Conservation (phyloP, 2,797 vertebrate genomes). For the Malacoctenus gilli region DNA sequence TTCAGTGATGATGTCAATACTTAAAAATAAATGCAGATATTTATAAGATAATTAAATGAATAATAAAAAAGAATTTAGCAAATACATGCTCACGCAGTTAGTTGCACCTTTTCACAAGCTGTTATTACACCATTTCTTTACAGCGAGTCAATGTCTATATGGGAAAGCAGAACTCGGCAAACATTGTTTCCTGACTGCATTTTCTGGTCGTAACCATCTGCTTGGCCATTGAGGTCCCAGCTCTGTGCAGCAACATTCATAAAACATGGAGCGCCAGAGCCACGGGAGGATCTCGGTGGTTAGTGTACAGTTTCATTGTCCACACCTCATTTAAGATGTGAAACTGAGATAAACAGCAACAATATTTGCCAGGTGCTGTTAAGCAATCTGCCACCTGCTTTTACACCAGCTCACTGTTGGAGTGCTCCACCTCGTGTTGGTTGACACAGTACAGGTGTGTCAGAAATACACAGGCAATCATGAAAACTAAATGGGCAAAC, state of each 20-base stretch:
- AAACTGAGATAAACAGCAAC: conserved; percentile 62
- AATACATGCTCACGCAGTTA: too few species aligned
- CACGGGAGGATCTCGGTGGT: conserved; percentile 45
- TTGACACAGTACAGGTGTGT: conserved; percentile 51
- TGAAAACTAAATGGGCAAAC: conserved; percentile 29
- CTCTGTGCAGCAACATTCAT: conserved; percentile 21
- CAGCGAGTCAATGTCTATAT: too few species aligned
- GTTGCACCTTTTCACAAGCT: too few species aligned
- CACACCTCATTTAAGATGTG: conserved; percentile 52
- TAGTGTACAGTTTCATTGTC: conserved; percentile 60
- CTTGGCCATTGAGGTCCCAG: conserved; percentile 18
- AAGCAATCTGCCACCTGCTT: conserved; percentile 61
- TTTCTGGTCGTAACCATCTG: conserved; percentile 32
- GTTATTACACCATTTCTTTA: too few species aligned
- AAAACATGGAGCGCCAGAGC: conserved; percentile 28
- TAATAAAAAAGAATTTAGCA: too few species aligned
- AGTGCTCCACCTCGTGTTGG: conserved; percentile 20
- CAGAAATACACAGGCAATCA: conserved; percentile 38
- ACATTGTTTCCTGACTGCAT: not conserved
- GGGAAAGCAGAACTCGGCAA: not conserved
- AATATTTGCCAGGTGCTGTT: conserved; percentile 45
- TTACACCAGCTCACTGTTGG: conserved; percentile 25
- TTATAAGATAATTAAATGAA: too few species aligned
- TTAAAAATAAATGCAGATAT: too few species aligned
- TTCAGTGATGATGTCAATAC: too few species aligned